Evolutionary conservation across 2,113 vertebrate genomes (phyloP).

Genomic region (Burhinus oedicnemus): DNA sequence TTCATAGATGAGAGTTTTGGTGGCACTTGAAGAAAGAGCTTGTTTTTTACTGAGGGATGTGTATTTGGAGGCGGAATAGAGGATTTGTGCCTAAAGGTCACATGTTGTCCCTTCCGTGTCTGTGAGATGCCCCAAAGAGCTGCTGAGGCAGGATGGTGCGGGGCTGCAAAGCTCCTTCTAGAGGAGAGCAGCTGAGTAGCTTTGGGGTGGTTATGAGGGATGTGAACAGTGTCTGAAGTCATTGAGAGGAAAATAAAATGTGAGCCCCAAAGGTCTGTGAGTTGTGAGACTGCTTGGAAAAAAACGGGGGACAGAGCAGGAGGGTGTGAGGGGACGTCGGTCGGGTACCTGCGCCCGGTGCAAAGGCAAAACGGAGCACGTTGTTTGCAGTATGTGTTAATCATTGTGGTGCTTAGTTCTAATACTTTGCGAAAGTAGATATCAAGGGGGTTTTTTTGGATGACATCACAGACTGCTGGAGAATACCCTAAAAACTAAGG

Average conservation of each 20-base stretch:
- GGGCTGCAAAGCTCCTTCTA: background rate
- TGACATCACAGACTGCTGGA: background rate
- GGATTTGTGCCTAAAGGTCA: background rate
- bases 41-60: background rate
- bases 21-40: background rate
- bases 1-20: background rate
- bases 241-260: background rate
- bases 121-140: background rate
- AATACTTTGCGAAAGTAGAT: background rate
- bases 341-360: fast-evolving
- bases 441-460: background rate
- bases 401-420: background rate
- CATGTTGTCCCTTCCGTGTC: background rate
- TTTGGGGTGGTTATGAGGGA: background rate
- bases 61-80: background rate
- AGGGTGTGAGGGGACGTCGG: fast-evolving
- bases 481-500: fast-evolving
- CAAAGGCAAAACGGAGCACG: fast-evolving
- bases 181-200: background rate
- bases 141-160: background rate
- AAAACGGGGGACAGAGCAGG: fast-evolving
- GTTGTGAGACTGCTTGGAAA: background rate
- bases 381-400: fast-evolving
- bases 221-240: background rate
- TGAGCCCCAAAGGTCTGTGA: background rate